A percentile compares a stretch with the other conserved stretches of the same genome.
Conservation (phyloP, 2,888 invertebrate genomes). For the Cynaeus angustus region DNA sequence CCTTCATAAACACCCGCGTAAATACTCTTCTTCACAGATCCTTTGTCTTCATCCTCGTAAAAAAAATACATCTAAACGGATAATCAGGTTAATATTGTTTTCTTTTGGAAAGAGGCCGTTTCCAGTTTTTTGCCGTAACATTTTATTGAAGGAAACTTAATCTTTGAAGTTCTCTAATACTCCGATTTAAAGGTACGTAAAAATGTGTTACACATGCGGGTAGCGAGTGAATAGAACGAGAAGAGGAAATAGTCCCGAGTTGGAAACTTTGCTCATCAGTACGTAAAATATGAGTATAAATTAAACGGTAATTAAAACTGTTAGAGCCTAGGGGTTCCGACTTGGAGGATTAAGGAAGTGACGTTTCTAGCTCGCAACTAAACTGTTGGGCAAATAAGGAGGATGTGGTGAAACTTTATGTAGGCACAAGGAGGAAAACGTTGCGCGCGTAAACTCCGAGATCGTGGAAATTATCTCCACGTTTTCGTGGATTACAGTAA, state of each 20-base stretch:
- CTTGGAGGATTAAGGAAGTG: constrained; percentile 38
- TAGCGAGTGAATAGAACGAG: too few species aligned
- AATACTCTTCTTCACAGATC: constrained; percentile 25
- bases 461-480: constrained; percentile 37
- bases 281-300: constrained; percentile 37
- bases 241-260: not conserved
- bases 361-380: constrained; percentile 35
- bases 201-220: not conserved
- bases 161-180: not conserved
- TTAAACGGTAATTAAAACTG: constrained; percentile 46
- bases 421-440: constrained; percentile 20
- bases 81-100: constrained; percentile 28
- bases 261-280: constrained; percentile 11
- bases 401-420: constrained; percentile 27
- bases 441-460: constrained; percentile 27
- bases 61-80: constrained; percentile 13
- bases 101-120: constrained; percentile 3
- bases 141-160: constrained; percentile 9
- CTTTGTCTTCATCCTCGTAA: constrained; percentile 14
- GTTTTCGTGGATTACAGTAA: constrained; percentile 40
- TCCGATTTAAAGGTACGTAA: not conserved
- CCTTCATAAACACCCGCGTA: constrained; percentile 36
- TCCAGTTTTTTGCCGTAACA: not conserved
- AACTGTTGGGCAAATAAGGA: constrained; percentile 42
- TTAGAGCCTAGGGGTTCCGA: constrained; percentile 31